phyloP scores from a whole-genome alignment of 2,797 vertebrate species.

The Euthynnus affinis region DNA sequence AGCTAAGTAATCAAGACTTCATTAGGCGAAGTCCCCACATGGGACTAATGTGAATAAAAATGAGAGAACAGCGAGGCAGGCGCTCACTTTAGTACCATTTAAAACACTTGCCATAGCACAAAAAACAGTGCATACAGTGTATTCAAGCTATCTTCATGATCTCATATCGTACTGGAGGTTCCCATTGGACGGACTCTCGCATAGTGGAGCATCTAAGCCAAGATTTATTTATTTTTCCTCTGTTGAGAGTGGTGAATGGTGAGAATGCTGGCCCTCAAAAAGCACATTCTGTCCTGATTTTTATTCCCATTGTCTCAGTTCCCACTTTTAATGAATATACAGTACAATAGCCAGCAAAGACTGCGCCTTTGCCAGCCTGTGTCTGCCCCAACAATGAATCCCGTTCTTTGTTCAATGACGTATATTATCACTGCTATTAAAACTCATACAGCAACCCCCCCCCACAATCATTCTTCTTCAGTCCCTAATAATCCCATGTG shows the following conservation, averaged over 20 bases:
- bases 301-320: constrained; percentile 46
- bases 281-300: constrained; percentile 56
- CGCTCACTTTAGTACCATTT: constrained; percentile 28
- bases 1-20: constrained; percentile 62
- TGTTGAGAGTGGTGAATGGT: constrained; percentile 45
- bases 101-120: constrained; percentile 12
- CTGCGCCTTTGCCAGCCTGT: constrained; percentile 36
- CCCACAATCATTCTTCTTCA: constrained; percentile 13
- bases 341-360: constrained; percentile 40
- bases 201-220: constrained; percentile 33
- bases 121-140: constrained; percentile 7
- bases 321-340: constrained; percentile 43
- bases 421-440: constrained; percentile 40
- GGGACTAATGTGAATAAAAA: constrained; percentile 53
- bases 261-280: constrained; percentile 34
- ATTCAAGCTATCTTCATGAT: constrained; percentile 12
- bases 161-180: constrained; percentile 32
- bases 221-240: constrained; percentile 38
- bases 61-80: constrained; percentile 14
- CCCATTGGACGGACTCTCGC: constrained; percentile 19
- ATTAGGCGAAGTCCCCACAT: constrained; percentile 47
- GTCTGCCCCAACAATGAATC: constrained; percentile 48
- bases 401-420: constrained; percentile 51
- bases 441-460: constrained; percentile 3
- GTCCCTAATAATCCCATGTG: constrained; percentile 30